Evolutionary conservation across 2,113 vertebrate genomes (phyloP).

Genomic region (Labrus mixtus): DNA sequence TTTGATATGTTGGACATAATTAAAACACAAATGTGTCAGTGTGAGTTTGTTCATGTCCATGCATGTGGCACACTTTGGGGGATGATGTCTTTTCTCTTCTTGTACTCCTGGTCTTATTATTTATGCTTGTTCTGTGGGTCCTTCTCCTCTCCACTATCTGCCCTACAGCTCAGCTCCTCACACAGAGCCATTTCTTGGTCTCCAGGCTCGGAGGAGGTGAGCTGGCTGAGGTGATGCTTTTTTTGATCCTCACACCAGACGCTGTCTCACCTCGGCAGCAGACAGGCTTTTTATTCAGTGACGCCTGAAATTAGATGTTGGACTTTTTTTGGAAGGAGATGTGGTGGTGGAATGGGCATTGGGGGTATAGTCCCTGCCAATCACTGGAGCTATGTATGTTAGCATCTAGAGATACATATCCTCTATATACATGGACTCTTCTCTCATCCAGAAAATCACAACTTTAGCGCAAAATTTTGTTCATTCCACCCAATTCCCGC

Average conservation of each 20-base stretch:
- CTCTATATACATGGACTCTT: background rate
- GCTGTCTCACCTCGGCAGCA: slow-evolving; percentile 73
- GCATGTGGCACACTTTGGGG: slow-evolving; percentile 7
- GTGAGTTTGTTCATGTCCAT: background rate
- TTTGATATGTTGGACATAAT: slow-evolving; percentile 21
- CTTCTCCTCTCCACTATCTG: background rate
- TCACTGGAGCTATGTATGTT: background rate
- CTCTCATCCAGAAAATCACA: background rate
- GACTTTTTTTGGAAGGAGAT: slow-evolving; percentile 59
- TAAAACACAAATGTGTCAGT: slow-evolving; percentile 21
- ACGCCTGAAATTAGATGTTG: slow-evolving; percentile 67
- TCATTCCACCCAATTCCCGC: slow-evolving; percentile 28
- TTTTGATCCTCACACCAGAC: slow-evolving; percentile 66
- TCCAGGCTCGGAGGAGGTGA: slow-evolving; percentile 60
- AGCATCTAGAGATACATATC: slow-evolving; percentile 4
- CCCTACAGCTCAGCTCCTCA: slow-evolving; percentile 23
- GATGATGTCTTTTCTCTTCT: background rate
- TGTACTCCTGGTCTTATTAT: slow-evolving; percentile 15
- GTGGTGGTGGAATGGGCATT: slow-evolving; percentile 27
- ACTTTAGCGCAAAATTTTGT: slow-evolving; percentile 8
- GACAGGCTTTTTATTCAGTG: slow-evolving; percentile 64
- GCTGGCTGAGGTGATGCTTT: slow-evolving; percentile 45
- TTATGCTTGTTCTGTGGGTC: slow-evolving; percentile 1
- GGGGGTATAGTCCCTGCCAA: slow-evolving; percentile 14
- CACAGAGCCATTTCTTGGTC: slow-evolving; percentile 23